These are phyloP conservation scores for Drosophila rubida DNA, from an alignment of 2,888 invertebrate species.

Conservation along the genomic window DNA sequence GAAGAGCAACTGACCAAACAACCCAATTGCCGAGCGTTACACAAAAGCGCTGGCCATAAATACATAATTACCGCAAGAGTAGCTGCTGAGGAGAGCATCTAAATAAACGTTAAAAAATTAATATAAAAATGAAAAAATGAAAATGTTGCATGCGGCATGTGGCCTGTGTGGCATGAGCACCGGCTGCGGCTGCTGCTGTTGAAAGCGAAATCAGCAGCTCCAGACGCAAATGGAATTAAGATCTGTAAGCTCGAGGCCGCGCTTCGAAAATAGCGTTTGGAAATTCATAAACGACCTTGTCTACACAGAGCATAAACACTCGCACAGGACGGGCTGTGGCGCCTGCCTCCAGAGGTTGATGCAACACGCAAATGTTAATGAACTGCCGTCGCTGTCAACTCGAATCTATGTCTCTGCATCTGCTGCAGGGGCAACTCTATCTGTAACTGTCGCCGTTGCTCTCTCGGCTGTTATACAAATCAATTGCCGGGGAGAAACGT, in stretches of 20 bases:
- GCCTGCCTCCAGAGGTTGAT: slow-evolving; percentile 58
- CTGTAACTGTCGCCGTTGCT: slow-evolving; percentile 1
- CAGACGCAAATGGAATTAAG: slow-evolving; percentile 42
- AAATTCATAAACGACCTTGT: slow-evolving; percentile 72
- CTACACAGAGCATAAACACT: slow-evolving; percentile 39
- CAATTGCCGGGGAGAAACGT: slow-evolving; percentile 47
- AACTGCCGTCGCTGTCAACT: slow-evolving; percentile 36
- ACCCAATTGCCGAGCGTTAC: slow-evolving; percentile 76
- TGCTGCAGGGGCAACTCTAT: slow-evolving; percentile 1
- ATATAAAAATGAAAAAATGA: slow-evolving; percentile 42
- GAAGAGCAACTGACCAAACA: slow-evolving; percentile 78
- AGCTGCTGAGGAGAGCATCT: slow-evolving; percentile 38
- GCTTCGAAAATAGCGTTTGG: slow-evolving; percentile 43
- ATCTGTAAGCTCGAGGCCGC: slow-evolving; percentile 19
- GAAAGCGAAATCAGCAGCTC: slow-evolving; percentile 56
- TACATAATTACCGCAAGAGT: slow-evolving; percentile 64
- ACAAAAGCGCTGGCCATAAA: slow-evolving; percentile 79
- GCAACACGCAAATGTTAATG: slow-evolving; percentile 58
- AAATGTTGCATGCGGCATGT: slow-evolving; percentile 68
- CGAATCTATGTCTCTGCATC: background rate
- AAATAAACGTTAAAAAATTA: slow-evolving; percentile 27
- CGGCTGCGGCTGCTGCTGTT: slow-evolving; percentile 22
- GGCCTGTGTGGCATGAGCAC: slow-evolving; percentile 22
- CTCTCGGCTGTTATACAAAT: slow-evolving; percentile 38
- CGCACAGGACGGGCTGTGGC: background rate